Conservation (phyloP, 2,797 vertebrate genomes). For the Erpetoichthys calabaricus region DNA sequence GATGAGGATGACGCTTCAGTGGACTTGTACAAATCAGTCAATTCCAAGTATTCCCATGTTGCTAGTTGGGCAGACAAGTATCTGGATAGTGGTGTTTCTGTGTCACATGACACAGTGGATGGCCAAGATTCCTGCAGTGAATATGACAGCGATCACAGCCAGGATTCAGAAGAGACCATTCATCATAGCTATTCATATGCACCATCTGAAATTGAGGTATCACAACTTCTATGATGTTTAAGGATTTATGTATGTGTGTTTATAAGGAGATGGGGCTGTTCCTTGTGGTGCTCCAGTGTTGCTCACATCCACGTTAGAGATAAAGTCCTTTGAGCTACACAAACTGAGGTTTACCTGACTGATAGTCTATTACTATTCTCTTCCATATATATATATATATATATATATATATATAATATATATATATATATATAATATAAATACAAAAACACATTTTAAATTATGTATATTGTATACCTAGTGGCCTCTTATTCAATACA, state of each 20-base stretch:
- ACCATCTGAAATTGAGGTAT: constrained; percentile 52
- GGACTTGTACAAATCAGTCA: constrained; percentile 16
- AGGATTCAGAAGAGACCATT: constrained; percentile 28
- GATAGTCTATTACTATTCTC: no score
- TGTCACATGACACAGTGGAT: constrained; percentile 28
- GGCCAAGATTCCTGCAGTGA: constrained; percentile 31
- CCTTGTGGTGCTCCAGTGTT: no score
- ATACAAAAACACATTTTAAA: no score
- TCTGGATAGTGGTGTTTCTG: constrained; percentile 49
- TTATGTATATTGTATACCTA: not conserved
- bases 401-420: not conserved
- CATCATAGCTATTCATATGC: constrained; percentile 45
- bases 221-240: not conserved
- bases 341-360: no score
- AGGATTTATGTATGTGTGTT: not conserved
- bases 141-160: constrained; percentile 43
- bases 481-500: not conserved
- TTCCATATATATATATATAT: no score
- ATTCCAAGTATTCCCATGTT: constrained; percentile 29
- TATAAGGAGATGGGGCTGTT: not conserved
- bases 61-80: constrained; percentile 45
- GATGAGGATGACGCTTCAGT: constrained; percentile 20
- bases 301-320: no score
- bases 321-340: no score
- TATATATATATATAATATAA: not conserved